These are phyloP conservation scores for Lutjanus campechanus DNA, from an alignment of 2,797 vertebrate species.

Conservation along the genomic window DNA sequence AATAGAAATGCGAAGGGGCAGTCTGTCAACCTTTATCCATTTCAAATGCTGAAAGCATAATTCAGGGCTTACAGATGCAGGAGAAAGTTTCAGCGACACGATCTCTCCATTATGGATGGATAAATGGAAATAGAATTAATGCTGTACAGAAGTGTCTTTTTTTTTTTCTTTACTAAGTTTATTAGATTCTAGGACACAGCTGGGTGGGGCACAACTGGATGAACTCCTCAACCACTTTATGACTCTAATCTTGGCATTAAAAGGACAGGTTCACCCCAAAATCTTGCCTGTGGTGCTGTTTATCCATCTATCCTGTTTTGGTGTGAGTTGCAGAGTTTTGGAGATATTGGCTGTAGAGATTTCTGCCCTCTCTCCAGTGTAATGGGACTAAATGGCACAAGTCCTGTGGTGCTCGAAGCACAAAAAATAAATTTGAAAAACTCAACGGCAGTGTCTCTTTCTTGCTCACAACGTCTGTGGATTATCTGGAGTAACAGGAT, in stretches of 20 bases:
- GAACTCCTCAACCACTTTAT: neutral
- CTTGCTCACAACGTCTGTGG: too few relatives aligned
- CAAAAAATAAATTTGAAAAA: too few relatives aligned
- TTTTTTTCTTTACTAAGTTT: neutral
- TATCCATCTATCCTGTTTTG: too few relatives aligned
- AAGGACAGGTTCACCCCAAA: too few relatives aligned
- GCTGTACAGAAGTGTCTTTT: neutral
- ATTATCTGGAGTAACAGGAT: too few relatives aligned
- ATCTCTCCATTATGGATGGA: neutral
- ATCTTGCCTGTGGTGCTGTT: too few relatives aligned
- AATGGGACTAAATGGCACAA: too few relatives aligned
- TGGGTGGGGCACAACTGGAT: constrained; percentile 1
- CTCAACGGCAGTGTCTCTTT: too few relatives aligned
- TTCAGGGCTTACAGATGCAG: neutral
- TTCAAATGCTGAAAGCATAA: neutral
- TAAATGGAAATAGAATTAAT: neutral
- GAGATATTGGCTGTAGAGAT: too few relatives aligned
- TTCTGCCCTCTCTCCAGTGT: too few relatives aligned
- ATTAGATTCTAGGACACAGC: neutral
- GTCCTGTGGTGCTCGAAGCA: too few relatives aligned
- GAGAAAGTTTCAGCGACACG: neutral
- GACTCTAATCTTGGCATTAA: constrained; percentile 8
- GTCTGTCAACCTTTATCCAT: neutral
- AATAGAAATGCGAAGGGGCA: neutral
- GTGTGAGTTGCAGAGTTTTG: too few relatives aligned